Conservation (phyloP, 2,888 invertebrate species). For the Drosophila tanythrix region DNA sequence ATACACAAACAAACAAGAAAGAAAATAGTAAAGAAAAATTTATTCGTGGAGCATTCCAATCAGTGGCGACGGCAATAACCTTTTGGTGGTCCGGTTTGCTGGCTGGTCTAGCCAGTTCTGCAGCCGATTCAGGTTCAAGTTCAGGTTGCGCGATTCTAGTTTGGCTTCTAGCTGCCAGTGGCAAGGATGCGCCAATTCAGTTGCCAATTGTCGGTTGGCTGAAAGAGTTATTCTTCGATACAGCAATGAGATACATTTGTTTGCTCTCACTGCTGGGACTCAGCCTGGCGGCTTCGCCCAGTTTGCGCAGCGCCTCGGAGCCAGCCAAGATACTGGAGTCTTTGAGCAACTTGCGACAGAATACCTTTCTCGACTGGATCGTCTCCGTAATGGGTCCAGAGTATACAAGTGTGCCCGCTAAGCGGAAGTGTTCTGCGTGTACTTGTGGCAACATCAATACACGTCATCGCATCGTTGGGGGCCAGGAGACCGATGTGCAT, state of each 20-base stretch:
- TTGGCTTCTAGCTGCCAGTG: constrained; percentile 11
- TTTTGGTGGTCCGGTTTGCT: constrained; percentile 51
- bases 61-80: constrained; percentile 53
- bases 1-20: constrained; percentile 55
- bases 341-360: constrained; percentile 64
- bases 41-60: constrained; percentile 31
- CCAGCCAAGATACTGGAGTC: constrained; percentile 64
- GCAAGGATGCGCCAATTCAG: constrained; percentile 55
- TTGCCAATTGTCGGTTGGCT: constrained; percentile 71
- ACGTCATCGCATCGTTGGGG: constrained; percentile 90
- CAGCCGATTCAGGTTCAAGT: constrained; percentile 42
- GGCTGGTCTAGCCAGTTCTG: constrained; percentile 54
- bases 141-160: constrained; percentile 26
- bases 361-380: constrained; percentile 77
- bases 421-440: constrained; percentile 75
- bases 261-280: constrained; percentile 37
- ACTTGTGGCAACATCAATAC: constrained; percentile 90
- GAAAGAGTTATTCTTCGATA: constrained; percentile 44
- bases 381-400: constrained; percentile 72
- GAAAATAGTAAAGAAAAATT: constrained; percentile 28
- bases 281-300: constrained; percentile 56
- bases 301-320: constrained; percentile 51
- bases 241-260: constrained; percentile 48
- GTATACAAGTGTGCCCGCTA: constrained; percentile 51
- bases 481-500: constrained; percentile 90